Evolutionary conservation across 2,797 vertebrate species (phyloP).

Genomic region (Mallotus villosus): DNA sequence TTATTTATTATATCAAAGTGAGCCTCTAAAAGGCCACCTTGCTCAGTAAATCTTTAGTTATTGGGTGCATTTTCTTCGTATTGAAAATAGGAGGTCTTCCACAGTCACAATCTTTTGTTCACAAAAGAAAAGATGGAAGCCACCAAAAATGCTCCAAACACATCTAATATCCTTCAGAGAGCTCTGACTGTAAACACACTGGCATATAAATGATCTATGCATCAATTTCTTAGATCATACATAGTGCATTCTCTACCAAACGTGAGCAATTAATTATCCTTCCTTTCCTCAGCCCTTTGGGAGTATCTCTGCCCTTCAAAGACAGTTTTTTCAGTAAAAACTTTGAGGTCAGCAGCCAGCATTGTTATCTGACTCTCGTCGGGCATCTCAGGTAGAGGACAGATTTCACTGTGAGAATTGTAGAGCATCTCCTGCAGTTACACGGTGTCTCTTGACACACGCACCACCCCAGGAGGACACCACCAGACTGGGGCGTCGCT

Average conservation of each 20-base stretch:
- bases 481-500: not conserved
- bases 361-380: slow-evolving; percentile 73
- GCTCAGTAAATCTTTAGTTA: slow-evolving; percentile 71
- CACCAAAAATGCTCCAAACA: not conserved
- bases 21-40: slow-evolving; percentile 76
- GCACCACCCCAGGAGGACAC: slow-evolving; percentile 16
- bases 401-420: slow-evolving; percentile 70
- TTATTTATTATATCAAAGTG: slow-evolving; percentile 86
- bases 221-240: slow-evolving; percentile 43
- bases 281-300: slow-evolving; percentile 28
- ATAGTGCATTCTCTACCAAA: slow-evolving; percentile 29
- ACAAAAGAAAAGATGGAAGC: not conserved
- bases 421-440: slow-evolving; percentile 64
- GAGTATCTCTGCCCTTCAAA: slow-evolving; percentile 50
- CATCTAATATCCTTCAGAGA: slow-evolving; percentile 39
- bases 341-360: slow-evolving; percentile 62
- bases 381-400: slow-evolving; percentile 67
- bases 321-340: slow-evolving; percentile 65
- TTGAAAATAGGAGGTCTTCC: slow-evolving; percentile 14
- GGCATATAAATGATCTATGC: slow-evolving; percentile 36
- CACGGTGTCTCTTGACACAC: slow-evolving; percentile 59
- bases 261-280: slow-evolving; percentile 51
- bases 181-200: slow-evolving; percentile 19
- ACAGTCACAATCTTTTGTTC: not conserved
- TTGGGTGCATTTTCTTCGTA: slow-evolving; percentile 54